These are phyloP conservation scores for Alentia gelatinosa DNA, from an alignment of 2,888 invertebrate species.

Conservation along the genomic window DNA sequence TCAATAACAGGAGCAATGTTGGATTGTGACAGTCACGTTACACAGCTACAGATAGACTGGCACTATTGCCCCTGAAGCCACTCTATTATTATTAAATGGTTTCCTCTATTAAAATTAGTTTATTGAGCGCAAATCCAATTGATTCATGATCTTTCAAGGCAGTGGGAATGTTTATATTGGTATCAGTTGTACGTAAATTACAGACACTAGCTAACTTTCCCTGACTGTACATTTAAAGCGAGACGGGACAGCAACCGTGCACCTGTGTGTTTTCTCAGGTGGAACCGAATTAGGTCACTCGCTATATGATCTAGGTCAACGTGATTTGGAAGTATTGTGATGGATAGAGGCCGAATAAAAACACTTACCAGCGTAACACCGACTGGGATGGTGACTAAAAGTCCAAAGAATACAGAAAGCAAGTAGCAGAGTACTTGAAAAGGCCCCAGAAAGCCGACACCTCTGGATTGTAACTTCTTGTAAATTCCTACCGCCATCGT, in stretches of 20 bases:
- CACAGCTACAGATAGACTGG: not conserved
- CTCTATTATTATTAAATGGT: not conserved
- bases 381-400: constrained; percentile 62
- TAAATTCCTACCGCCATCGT: not conserved
- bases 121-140: too few relatives aligned
- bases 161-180: too few relatives aligned
- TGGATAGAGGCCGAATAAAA: not conserved
- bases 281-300: not conserved
- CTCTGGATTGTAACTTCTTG: not conserved
- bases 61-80: not conserved
- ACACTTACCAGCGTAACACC: constrained; percentile 64
- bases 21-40: too few relatives aligned
- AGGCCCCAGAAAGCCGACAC: not conserved
- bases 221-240: not conserved
- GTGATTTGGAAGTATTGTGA: not conserved
- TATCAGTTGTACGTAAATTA: too few relatives aligned
- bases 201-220: not conserved
- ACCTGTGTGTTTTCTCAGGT: constrained; percentile 37
- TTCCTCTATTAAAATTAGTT: not conserved
- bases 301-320: not conserved
- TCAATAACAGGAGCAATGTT: too few relatives aligned
- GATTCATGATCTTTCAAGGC: too few relatives aligned
- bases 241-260: not conserved
- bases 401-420: constrained; percentile 58
- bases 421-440: constrained; percentile 32